These are phyloP conservation scores for Galeopsomyia nigrocyanea DNA, from an alignment of 2,888 invertebrate species.

Conservation along the genomic window DNA sequence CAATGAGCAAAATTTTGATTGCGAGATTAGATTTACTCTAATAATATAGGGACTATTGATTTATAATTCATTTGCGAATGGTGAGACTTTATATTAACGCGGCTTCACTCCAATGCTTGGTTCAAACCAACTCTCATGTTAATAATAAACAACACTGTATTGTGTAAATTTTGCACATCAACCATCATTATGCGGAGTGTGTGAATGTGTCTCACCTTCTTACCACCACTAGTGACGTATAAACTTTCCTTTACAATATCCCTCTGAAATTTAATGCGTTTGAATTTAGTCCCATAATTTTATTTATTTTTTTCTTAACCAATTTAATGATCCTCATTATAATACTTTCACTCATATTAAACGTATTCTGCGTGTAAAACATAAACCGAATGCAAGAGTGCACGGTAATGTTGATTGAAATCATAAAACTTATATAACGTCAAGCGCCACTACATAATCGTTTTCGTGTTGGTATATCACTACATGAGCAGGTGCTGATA, in stretches of 20 bases:
- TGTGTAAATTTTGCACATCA: conserved; percentile 39
- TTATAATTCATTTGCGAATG: too few relatives aligned
- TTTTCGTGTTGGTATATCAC: background rate
- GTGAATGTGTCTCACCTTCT: conserved; percentile 48
- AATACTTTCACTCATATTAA: conserved; percentile 4
- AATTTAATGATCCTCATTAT: conserved; percentile 40
- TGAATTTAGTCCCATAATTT: conserved; percentile 38
- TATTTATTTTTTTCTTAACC: conserved; percentile 15
- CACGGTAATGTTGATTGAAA: conserved; percentile 28
- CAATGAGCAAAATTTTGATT: too few relatives aligned
- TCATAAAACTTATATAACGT: conserved; percentile 18
- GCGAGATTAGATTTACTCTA: too few relatives aligned
- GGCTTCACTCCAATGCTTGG: too few relatives aligned
- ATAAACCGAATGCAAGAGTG: conserved; percentile 36
- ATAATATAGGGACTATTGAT: too few relatives aligned
- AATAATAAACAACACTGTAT: conserved; percentile 8
- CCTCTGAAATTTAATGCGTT: conserved; percentile 43
- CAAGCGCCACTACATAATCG: conserved; percentile 36
- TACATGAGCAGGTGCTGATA: conserved; percentile 23
- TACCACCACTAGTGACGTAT: conserved; percentile 1
- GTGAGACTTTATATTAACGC: too few relatives aligned
- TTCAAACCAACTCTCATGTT: too few relatives aligned
- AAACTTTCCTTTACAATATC: conserved; percentile 34
- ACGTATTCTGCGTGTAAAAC: conserved; percentile 6
- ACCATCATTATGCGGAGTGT: conserved; percentile 47